These are phyloP conservation scores for Amphiprion ocellaris DNA, from an alignment of 2,113 vertebrate species.

Conservation along the genomic window DNA sequence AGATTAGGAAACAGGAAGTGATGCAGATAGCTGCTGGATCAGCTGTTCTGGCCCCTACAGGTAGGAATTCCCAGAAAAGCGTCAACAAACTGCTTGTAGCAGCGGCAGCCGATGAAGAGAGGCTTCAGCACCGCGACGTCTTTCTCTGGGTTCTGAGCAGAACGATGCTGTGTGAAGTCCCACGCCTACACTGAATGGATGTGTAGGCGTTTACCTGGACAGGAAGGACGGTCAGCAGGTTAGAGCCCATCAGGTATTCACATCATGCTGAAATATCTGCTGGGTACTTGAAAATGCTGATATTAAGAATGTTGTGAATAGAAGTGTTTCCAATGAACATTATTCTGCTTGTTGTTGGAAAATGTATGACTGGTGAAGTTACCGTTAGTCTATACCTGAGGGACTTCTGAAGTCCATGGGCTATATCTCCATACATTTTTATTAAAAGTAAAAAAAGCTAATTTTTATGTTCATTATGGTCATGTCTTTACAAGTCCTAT, in stretches of 20 bases:
- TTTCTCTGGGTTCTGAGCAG: conserved; percentile 3
- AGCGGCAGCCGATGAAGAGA: conserved; percentile 84
- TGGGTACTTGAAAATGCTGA: background rate
- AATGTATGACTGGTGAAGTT: background rate
- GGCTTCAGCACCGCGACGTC: conserved; percentile 53
- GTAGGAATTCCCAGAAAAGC: conserved; percentile 92
- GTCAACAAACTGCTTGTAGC: conserved; percentile 89
- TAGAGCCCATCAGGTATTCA: background rate
- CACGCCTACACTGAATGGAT: conserved; percentile 85
- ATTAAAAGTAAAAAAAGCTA: too few relatives aligned
- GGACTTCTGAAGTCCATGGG: too few relatives aligned
- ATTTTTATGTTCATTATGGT: too few relatives aligned
- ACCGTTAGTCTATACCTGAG: background rate
- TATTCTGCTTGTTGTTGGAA: background rate
- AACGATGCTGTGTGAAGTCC: conserved; percentile 67
- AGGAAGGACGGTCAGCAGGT: conserved; percentile 2
- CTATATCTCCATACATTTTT: too few relatives aligned
- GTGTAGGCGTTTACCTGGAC: conserved; percentile 95
- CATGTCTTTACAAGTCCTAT: too few relatives aligned
- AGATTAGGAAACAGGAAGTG: background rate
- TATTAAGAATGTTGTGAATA: background rate
- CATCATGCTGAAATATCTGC: background rate
- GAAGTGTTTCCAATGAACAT: background rate
- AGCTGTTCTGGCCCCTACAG: conserved; percentile 88
- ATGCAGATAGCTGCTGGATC: conserved; percentile 81